Percentiles rank a stretch among this genome's conserved stretches.
phyloP scores from a whole-genome alignment of 2,797 vertebrate genomes.

The Rhinoraja longicauda region DNA sequence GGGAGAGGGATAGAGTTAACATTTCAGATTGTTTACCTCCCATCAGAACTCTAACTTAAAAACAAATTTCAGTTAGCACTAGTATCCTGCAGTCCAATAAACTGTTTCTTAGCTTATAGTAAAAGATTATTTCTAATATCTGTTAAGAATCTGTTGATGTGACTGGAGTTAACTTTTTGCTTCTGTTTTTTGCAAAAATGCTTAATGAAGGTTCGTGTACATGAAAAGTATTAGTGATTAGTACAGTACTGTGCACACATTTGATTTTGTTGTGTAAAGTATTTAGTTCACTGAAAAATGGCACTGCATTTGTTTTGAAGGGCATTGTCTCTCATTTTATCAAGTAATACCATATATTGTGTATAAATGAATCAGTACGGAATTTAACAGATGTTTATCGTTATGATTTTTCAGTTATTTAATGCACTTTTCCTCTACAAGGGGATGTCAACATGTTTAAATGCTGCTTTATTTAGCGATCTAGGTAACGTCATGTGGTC shows the following conservation, averaged over 20 bases:
- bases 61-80: neutral
- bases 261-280: slow-evolving; percentile 25
- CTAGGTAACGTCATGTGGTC: neutral
- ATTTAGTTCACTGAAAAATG: neutral
- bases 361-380: neutral
- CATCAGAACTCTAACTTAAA: neutral
- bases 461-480: neutral
- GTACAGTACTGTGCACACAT: slow-evolving; percentile 26
- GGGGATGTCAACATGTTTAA: neutral
- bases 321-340: neutral
- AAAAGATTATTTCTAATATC: neutral
- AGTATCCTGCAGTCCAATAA: neutral
- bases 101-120: neutral
- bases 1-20: too few relatives aligned
- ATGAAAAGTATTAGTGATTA: neutral
- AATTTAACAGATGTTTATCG: neutral
- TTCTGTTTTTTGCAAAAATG: neutral
- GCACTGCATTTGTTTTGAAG: neutral
- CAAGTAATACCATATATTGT: neutral
- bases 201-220: neutral
- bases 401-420: neutral
- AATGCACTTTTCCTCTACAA: neutral
- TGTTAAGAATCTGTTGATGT: neutral
- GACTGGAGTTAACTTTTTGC: neutral
- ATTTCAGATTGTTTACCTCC: too few relatives aligned